Evolutionary conservation across 2,113 vertebrate genomes (phyloP).

Genomic region (Elephantulus edwardii): DNA sequence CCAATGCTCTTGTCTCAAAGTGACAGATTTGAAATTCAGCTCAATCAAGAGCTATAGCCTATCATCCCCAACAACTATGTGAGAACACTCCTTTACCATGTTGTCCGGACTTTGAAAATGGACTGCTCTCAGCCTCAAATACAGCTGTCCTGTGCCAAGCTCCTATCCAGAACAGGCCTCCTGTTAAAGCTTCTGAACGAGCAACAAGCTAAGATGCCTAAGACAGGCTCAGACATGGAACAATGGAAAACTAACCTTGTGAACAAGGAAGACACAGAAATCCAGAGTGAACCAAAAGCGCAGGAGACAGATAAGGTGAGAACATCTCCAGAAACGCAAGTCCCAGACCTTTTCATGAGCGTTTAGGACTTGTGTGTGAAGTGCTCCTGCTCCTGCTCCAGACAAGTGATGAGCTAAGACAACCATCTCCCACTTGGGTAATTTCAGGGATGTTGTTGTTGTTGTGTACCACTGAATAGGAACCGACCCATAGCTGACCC

Average conservation of each 20-base stretch:
- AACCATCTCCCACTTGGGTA: background rate
- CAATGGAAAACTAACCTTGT: background rate
- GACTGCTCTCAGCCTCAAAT: constrained; percentile 37
- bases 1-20: fast-evolving
- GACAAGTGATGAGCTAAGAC: background rate
- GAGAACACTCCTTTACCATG: background rate
- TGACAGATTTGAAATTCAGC: constrained; percentile 48
- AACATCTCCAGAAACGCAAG: fast-evolving
- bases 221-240: fast-evolving
- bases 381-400: background rate
- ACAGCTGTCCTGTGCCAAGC: constrained; percentile 56
- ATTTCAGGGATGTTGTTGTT: background rate
- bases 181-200: constrained; percentile 65
- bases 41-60: background rate
- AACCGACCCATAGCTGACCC: no score
- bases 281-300: background rate
- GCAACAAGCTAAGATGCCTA: background rate
- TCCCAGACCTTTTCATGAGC: background rate
- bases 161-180: background rate
- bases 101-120: background rate
- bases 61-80: background rate
- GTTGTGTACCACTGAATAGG: no score
- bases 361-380: background rate
- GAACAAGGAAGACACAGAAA: fast-evolving
- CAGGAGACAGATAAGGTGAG: background rate